Percentiles rank a stretch among this genome's conserved stretches.
phyloP scores from a whole-genome alignment of 2,113 vertebrate genomes.

The Atractosteus spatula region DNA sequence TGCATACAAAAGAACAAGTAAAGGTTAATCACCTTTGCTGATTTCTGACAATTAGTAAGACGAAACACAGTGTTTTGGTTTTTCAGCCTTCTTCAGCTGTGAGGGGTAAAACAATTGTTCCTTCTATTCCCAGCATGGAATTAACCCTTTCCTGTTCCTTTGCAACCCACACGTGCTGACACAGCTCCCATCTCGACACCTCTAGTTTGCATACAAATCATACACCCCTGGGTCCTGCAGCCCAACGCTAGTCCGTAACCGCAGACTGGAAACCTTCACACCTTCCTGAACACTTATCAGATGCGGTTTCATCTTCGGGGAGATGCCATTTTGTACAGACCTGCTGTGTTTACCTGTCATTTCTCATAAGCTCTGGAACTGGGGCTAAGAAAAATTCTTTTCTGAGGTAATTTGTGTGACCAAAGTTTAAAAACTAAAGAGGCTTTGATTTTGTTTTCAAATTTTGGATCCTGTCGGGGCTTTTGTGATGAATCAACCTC shows the following conservation, averaged over 20 bases:
- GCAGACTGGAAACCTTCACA: conserved; percentile 27
- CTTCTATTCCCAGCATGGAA: too few relatives aligned
- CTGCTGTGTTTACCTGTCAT: conserved; percentile 57
- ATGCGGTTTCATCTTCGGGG: conserved; percentile 36
- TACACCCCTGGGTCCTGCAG: conserved; percentile 19
- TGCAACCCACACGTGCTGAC: too few relatives aligned
- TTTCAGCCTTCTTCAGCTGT: too few relatives aligned
- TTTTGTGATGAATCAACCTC: conserved; percentile 20
- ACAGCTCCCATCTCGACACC: background rate
- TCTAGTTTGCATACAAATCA: conserved; percentile 7
- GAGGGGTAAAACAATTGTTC: too few relatives aligned
- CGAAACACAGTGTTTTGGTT: too few relatives aligned
- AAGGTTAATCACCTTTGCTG: too few relatives aligned
- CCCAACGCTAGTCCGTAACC: conserved; percentile 16
- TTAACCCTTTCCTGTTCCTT: background rate
- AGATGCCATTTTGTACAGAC: conserved; percentile 46
- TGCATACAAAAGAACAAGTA: background rate
- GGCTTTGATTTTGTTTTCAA: conserved; percentile 10
- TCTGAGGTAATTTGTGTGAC: background rate
- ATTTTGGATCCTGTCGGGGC: background rate
- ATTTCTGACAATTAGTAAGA: too few relatives aligned
- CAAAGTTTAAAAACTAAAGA: conserved; percentile 4
- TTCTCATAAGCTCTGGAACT: conserved; percentile 6
- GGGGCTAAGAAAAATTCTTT: conserved; percentile 28
- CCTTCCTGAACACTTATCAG: conserved; percentile 22